Conservation (phyloP, 2,113 vertebrate species). For the Circaetus cinerascens region DNA sequence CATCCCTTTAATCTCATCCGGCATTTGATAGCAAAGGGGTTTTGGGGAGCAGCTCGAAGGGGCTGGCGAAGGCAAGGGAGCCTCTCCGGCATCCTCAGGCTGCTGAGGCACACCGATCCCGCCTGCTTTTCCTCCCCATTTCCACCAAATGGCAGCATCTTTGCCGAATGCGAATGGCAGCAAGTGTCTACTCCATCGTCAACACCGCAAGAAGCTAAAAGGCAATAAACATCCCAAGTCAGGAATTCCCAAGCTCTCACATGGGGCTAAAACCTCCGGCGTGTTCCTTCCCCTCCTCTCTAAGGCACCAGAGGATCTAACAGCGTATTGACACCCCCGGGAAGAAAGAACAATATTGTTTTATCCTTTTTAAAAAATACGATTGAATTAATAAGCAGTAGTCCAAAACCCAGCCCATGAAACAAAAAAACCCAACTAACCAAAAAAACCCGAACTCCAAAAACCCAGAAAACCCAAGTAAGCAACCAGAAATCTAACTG, state of each 20-base stretch:
- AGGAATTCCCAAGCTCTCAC: neutral
- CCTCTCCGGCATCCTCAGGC: neutral
- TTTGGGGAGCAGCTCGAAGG: neutral
- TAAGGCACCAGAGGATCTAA: neutral
- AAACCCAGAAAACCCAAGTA: neutral
- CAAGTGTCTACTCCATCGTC: too few species aligned
- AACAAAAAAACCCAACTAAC: neutral
- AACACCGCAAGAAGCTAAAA: neutral
- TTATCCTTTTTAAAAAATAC: neutral
- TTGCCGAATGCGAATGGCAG: accelerated
- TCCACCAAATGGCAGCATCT: neutral
- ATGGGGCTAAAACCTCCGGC: neutral
- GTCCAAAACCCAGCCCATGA: neutral
- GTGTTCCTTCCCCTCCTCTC: neutral
- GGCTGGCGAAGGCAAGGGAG: neutral
- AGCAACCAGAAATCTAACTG: neutral
- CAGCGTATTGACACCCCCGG: neutral
- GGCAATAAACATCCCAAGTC: neutral
- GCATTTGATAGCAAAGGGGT: neutral
- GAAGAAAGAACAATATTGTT: neutral
- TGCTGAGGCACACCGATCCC: accelerated
- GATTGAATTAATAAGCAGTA: neutral
- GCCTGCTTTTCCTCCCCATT: neutral
- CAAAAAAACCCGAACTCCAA: neutral
- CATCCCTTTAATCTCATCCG: neutral